These are phyloP conservation scores for Zygothrica quintamaculata DNA, from an alignment of 2,888 invertebrate genomes.

Conservation along the genomic window DNA sequence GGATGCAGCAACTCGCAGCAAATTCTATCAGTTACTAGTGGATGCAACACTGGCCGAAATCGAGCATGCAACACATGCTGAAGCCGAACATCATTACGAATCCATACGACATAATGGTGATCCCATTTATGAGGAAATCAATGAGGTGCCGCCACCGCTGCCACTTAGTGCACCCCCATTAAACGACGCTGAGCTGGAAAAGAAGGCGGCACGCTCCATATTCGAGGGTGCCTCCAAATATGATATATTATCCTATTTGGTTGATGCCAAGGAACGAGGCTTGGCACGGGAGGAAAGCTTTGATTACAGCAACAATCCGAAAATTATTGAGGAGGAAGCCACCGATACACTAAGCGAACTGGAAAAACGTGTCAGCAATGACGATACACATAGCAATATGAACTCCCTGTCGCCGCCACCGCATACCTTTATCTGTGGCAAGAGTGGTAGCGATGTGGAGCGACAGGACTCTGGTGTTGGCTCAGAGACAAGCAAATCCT, in stretches of 20 bases:
- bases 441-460: conserved; percentile 89
- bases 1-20: conserved; percentile 87
- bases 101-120: conserved; percentile 87
- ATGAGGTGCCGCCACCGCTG: conserved; percentile 91
- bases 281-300: conserved; percentile 89
- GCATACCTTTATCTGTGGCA: conserved; percentile 69
- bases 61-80: conserved; percentile 87
- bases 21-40: conserved; percentile 90
- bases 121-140: conserved; percentile 92
- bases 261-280: conserved; percentile 92
- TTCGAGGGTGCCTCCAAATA: conserved; percentile 94
- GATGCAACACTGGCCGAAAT: conserved; percentile 89
- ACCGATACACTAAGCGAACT: conserved; percentile 87
- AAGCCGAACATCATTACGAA: conserved; percentile 89
- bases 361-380: conserved; percentile 88
- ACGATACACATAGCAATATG: conserved; percentile 89
- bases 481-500: conserved; percentile 95
- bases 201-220: conserved; percentile 88
- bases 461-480: conserved; percentile 97
- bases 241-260: conserved; percentile 94
- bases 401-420: conserved; percentile 85
- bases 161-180: conserved; percentile 91
- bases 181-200: conserved; percentile 89
- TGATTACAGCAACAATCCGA: conserved; percentile 86
- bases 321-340: conserved; percentile 86